Evolutionary conservation across 92 coral and sea anemone species (phyloP).

Genomic region (Meandrina meandrites): DNA sequence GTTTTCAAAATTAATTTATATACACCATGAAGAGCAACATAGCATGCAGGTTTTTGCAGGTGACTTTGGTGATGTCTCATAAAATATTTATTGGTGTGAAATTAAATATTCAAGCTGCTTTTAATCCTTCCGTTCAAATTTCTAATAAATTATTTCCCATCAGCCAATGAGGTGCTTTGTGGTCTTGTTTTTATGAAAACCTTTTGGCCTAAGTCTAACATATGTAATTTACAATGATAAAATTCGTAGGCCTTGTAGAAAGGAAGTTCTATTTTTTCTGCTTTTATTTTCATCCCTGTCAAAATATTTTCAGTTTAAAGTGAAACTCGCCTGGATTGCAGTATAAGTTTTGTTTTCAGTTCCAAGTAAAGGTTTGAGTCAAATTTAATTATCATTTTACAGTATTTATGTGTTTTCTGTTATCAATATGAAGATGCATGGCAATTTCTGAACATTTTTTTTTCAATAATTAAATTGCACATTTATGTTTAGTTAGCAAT

Average conservation of each 20-base stretch:
- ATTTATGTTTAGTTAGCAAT: background rate
- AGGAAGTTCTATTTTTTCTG: background rate
- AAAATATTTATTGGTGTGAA: conserved; percentile 10
- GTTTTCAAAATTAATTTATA: background rate
- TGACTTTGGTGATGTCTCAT: background rate
- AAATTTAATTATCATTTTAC: background rate
- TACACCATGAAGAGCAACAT: background rate
- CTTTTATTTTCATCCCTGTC: background rate
- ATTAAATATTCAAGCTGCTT: conserved; percentile 21
- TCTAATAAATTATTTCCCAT: background rate
- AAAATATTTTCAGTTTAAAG: background rate
- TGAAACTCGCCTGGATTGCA: background rate
- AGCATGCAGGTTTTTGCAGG: background rate
- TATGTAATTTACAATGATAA: background rate
- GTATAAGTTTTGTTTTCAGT: background rate
- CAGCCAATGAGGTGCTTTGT: conserved; percentile 13
- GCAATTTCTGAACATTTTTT: background rate
- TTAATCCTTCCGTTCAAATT: background rate
- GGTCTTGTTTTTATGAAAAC: background rate
- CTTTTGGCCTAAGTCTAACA: background rate
- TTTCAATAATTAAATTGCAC: background rate
- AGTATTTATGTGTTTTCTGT: background rate
- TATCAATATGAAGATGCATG: background rate
- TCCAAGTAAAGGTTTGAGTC: background rate
- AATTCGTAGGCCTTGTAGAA: background rate